Evolutionary conservation across 1,140 invertebrate genomes (phyloP), one percentile per base, ranked within the genome.

Genomic region (Neodiprion fabricii): DNA sequence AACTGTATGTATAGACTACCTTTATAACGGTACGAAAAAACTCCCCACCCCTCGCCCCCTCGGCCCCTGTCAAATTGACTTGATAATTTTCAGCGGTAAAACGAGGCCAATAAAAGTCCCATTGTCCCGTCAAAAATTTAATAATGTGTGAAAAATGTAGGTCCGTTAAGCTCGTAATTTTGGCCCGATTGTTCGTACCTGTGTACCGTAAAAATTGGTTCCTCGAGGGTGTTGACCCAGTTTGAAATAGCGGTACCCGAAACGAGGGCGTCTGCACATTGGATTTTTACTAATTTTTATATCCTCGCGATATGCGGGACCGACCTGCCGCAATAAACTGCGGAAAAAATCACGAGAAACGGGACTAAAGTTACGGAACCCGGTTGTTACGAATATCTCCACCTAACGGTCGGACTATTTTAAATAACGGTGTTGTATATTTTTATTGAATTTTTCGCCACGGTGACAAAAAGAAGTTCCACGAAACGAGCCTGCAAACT

Each of bases 361-460:
- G 76, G 79, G 75, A 84, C 81, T 9, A 9, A 9, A 17, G n/a
- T 9, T 14, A 17, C 53, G 53, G 53, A 17, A 61, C 80, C 81
- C 81, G 77, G 76, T 75, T 79, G 76, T 74, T 79, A 82, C 80
- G 79, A 81, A 61, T 40, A 48, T 71, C 21, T 11, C 23, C n/a
- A 76, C 79, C 79, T 82, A 81, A 83, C 79, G 77, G 80, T 80
- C 70, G 78, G 67, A 79, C 79, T 84, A 82, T 86, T 86, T 85
- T 83, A 84, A 80, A 85, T 82, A 84, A 84, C 79, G 74, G 82
- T 82, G 79, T 81, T 74, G 79, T 86, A 86, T 85, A 86, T 84
- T 86, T 87, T 86, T 83, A 85, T 84, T 75, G 76, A 75, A 77
- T 78, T 80, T 82, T 81, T 82, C 53, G 28, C 28, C 71, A 21